Conservation (phyloP, 2,113 vertebrate species). For the Dasyornis broadbenti region DNA sequence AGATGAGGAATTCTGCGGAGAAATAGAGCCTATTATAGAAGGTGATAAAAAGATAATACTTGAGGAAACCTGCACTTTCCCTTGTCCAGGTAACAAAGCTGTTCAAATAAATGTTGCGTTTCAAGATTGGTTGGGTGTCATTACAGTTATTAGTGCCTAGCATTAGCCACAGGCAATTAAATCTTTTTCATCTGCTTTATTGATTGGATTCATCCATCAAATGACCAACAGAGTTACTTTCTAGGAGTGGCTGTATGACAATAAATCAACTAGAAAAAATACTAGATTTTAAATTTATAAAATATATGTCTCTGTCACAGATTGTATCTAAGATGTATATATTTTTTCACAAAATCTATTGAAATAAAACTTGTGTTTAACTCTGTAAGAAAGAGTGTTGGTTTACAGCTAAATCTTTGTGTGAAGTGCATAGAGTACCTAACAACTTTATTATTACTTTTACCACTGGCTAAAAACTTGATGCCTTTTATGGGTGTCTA, state of each 20-base stretch:
- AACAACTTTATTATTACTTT: background rate
- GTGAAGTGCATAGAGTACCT: background rate
- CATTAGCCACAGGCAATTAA: background rate
- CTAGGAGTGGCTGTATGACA: background rate
- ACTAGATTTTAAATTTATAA: background rate
- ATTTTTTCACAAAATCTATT: background rate
- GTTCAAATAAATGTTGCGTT: background rate
- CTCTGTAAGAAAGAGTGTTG: background rate
- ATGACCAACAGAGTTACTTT: background rate
- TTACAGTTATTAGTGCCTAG: background rate
- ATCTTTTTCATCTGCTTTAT: background rate
- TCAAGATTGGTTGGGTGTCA: background rate
- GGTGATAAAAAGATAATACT: constrained; percentile 79
- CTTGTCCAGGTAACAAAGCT: constrained; percentile 86
- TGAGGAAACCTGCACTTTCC: constrained; percentile 87
- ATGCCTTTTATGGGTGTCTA: background rate
- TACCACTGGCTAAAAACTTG: background rate
- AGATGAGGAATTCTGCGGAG: constrained; percentile 90
- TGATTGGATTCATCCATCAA: background rate
- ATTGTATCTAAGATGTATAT: background rate
- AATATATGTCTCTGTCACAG: background rate
- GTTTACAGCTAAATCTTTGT: background rate
- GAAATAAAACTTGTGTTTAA: background rate
- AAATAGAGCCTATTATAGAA: constrained; percentile 79
- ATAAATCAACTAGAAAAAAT: background rate